Percentiles rank a stretch among this genome's conserved stretches.
Conservation (phyloP, 2,797 vertebrate genomes). For the Silurus lanzhouensis region DNA sequence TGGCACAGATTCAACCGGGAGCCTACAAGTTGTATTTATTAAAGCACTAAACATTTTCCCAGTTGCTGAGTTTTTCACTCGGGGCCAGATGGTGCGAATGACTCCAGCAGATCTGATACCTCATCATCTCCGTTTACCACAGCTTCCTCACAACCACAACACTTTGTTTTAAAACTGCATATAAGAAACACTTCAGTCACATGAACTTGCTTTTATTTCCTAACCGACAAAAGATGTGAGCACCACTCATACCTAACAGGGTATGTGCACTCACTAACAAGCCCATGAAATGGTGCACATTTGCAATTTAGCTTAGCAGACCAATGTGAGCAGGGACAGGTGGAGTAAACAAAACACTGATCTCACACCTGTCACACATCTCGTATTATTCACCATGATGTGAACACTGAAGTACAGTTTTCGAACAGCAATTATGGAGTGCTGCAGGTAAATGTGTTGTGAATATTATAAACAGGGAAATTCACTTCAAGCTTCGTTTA, state of each 20-base stretch:
- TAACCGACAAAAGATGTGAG: background rate
- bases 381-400: conserved; percentile 13
- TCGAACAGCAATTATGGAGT: conserved; percentile 4
- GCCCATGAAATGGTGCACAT: conserved; percentile 3
- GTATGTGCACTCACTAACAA: conserved; percentile 27
- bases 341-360: conserved; percentile 24
- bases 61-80: conserved; percentile 42
- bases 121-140: conserved; percentile 31
- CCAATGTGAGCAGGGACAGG: conserved; percentile 14
- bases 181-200: conserved; percentile 21
- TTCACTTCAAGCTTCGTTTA: background rate
- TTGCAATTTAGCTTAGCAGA: conserved; percentile 8
- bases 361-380: conserved; percentile 17
- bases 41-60: conserved; percentile 35
- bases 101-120: conserved; percentile 39
- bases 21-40: conserved; percentile 37
- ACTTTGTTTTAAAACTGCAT: background rate
- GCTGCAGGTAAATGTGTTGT: conserved; percentile 3
- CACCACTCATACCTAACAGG: conserved; percentile 7
- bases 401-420: conserved; percentile 1
- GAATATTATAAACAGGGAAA: background rate
- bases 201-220: conserved; percentile 10
- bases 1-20: conserved; percentile 37
- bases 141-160: background rate
- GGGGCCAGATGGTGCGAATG: conserved; percentile 52